A percentile compares a stretch with the other conserved stretches of the same genome.
Conservation (phyloP, 2,888 invertebrate species). For the Aromia moschata region DNA sequence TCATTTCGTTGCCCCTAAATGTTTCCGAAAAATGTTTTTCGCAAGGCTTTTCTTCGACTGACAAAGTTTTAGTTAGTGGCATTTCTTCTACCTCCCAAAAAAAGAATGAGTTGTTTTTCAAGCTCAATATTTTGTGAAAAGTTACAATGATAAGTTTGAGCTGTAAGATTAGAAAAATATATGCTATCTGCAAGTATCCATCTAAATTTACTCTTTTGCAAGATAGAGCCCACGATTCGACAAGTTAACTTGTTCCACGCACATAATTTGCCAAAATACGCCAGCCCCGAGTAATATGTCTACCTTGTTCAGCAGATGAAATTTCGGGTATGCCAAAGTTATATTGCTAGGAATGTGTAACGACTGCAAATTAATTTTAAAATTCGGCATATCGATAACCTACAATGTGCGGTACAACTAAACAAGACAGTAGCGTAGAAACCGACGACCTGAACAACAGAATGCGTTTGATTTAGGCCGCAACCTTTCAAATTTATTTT, state of each 20-base stretch:
- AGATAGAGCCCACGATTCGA: slow-evolving; percentile 16
- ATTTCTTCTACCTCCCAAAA: slow-evolving; percentile 11
- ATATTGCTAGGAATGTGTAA: slow-evolving; percentile 29
- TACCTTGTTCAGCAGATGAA: slow-evolving; percentile 24
- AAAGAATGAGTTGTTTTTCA: slow-evolving; percentile 1
- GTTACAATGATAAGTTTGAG: neutral
- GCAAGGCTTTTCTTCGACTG: slow-evolving; percentile 14
- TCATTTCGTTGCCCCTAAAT: slow-evolving; percentile 6
- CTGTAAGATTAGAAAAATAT: neutral
- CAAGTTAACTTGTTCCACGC: slow-evolving; percentile 28
- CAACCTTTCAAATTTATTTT: slow-evolving; percentile 12
- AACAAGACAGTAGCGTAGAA: slow-evolving; percentile 9
- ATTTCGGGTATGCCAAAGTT: slow-evolving; percentile 30
- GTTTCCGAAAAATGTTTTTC: slow-evolving; percentile 18
- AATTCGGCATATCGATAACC: slow-evolving; percentile 21
- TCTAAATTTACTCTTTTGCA: slow-evolving; percentile 36
- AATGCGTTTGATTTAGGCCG: slow-evolving; percentile 24
- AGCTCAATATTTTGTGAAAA: neutral
- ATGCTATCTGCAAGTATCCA: slow-evolving; percentile 28
- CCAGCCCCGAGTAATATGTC: slow-evolving; percentile 36
- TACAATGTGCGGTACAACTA: slow-evolving; percentile 31
- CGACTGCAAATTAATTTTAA: slow-evolving; percentile 4
- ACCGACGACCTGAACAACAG: slow-evolving; percentile 3
- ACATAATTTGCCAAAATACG: slow-evolving; percentile 30
- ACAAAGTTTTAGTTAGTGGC: neutral